These are phyloP conservation scores for Tolmerus cingulatus DNA, from an alignment of 2,888 invertebrate species.

Conservation along the genomic window DNA sequence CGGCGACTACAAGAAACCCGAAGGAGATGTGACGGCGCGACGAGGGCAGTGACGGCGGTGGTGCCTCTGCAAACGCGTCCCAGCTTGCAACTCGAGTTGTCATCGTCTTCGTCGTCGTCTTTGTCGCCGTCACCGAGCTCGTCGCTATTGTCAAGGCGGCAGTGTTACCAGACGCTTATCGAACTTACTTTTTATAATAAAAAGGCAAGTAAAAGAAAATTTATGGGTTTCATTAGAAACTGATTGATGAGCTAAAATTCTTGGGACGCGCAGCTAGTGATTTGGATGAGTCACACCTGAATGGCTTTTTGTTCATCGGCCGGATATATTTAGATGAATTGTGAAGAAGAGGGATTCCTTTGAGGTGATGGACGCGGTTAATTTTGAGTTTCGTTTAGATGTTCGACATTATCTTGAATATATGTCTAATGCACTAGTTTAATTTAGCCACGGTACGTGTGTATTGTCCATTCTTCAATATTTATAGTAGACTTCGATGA, in stretches of 20 bases:
- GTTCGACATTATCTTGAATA: neutral
- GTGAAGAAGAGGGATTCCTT: neutral
- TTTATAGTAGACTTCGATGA: neutral
- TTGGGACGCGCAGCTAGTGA: neutral
- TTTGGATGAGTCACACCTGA: neutral
- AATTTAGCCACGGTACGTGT: neutral
- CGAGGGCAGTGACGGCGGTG: neutral
- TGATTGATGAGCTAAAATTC: conserved; percentile 4
- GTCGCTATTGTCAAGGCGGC: neutral
- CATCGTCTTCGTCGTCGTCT: neutral
- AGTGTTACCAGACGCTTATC: neutral
- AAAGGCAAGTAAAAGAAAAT: neutral
- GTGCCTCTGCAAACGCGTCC: neutral
- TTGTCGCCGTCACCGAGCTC: neutral
- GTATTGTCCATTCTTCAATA: neutral
- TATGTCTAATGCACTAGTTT: neutral
- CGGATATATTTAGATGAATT: neutral
- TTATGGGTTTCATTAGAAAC: neutral
- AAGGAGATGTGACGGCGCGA: neutral
- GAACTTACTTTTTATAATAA: neutral
- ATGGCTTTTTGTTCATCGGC: neutral
- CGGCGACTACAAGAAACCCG: neutral
- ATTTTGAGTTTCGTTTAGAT: neutral
- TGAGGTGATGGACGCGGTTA: neutral
- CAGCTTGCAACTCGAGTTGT: neutral